Conservation (phyloP, 1,140 invertebrate genomes). For the Brachionus plicatilis region DNA sequence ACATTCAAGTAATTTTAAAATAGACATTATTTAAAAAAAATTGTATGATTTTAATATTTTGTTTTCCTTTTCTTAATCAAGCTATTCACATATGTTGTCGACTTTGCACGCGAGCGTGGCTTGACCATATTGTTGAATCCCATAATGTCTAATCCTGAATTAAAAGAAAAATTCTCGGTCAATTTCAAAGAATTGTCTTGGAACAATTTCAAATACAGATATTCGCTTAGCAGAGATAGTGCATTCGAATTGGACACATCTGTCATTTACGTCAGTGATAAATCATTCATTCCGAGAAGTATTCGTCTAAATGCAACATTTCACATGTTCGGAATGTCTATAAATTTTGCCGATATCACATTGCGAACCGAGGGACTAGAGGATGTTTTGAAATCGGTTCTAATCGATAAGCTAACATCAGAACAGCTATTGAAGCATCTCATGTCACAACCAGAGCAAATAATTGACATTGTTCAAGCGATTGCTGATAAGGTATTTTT, state of each 20-base stretch:
- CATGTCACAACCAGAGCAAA: not conserved
- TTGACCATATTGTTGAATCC: slow-evolving; percentile 24
- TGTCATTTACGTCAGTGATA: slow-evolving; percentile 7
- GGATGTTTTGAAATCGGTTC: slow-evolving; percentile 8
- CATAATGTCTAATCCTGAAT: slow-evolving; percentile 21
- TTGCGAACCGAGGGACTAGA: slow-evolving; percentile 22
- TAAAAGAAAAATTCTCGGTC: slow-evolving; percentile 19
- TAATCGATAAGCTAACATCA: slow-evolving; percentile 9
- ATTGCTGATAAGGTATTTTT: slow-evolving; percentile 9
- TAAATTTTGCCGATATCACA: slow-evolving; percentile 27
- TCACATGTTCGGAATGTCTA: slow-evolving; percentile 33
- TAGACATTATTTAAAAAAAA: not conserved
- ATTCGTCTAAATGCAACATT: slow-evolving; percentile 9
- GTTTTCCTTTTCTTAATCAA: not conserved
- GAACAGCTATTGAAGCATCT: not conserved
- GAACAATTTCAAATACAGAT: slow-evolving; percentile 38
- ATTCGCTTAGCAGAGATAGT: slow-evolving; percentile 6
- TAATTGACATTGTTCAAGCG: not conserved
- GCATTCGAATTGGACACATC: slow-evolving; percentile 32
- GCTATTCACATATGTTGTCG: slow-evolving; percentile 18
- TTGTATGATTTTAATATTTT: not conserved
- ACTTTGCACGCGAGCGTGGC: slow-evolving; percentile 31
- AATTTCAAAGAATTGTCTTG: slow-evolving; percentile 40
- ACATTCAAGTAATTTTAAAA: slow-evolving; percentile 9
- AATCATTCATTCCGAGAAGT: slow-evolving; percentile 30